phyloP scores from a whole-genome alignment of 1,140 invertebrate species.

The Dysdera silvatica region DNA sequence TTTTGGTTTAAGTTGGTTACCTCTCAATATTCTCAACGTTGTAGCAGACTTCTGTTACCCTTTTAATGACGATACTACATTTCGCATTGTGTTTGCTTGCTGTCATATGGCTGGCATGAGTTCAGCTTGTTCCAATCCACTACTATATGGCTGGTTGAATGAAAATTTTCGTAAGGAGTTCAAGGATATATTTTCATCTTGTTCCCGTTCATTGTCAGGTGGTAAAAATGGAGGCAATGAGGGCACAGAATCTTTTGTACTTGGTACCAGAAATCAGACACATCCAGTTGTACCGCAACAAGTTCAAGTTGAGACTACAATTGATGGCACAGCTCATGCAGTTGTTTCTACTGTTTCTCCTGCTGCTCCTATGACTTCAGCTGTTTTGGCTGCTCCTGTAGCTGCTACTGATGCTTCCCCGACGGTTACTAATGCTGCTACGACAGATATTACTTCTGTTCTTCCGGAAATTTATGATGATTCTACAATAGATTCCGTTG shows the following conservation, averaged over 20 bases:
- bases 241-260: slow-evolving; percentile 23
- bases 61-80: slow-evolving; percentile 47
- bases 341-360: no score
- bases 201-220: not conserved
- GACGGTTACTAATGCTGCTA: no score
- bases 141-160: slow-evolving; percentile 62
- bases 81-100: slow-evolving; percentile 52
- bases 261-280: slow-evolving; percentile 15
- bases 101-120: slow-evolving; percentile 78
- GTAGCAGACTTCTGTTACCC: slow-evolving; percentile 61
- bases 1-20: slow-evolving; percentile 78
- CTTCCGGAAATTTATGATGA: no score
- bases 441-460: no score
- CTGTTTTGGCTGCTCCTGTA: no score
- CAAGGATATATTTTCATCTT: slow-evolving; percentile 38
- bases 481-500: no score
- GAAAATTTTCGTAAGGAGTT: slow-evolving; percentile 57
- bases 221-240: slow-evolving; percentile 2
- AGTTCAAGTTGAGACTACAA: slow-evolving; percentile 17
- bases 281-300: not conserved
- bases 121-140: slow-evolving; percentile 74
- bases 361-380: no score
- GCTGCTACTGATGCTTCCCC: no score
- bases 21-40: slow-evolving; percentile 73
- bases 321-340: no score